phyloP scores from a whole-genome alignment of 92 coral and sea anemone species.

The Paramuricea clavata region DNA sequence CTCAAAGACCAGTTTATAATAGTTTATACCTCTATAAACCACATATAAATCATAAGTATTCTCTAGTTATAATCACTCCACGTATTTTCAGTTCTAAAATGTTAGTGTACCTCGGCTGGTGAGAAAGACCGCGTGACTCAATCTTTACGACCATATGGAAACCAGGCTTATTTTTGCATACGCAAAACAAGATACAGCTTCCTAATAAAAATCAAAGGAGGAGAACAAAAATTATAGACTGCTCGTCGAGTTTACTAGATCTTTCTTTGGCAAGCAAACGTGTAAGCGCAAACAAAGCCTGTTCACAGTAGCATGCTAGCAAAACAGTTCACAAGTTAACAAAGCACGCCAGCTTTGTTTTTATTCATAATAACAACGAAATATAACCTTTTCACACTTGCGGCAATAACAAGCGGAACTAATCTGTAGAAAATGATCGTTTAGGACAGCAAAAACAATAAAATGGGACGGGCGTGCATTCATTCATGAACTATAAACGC shows the following conservation, averaged over 20 bases:
- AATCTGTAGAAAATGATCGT: neutral
- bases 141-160: too few species aligned
- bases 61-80: too few species aligned
- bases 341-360: neutral
- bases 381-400: neutral
- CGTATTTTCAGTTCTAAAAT: too few species aligned
- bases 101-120: too few species aligned
- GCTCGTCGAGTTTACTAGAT: neutral
- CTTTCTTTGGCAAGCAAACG: neutral
- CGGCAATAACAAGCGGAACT: neutral
- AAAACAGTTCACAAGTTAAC: neutral
- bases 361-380: neutral
- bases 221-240: neutral
- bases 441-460: neutral
- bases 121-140: too few species aligned
- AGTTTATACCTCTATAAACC: too few species aligned
- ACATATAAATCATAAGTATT: too few species aligned
- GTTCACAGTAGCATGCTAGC: neutral
- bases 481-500: neutral
- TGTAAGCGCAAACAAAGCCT: too few species aligned
- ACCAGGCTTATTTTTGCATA: too few species aligned
- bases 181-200: neutral
- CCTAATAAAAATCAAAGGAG: neutral
- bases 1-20: too few species aligned
- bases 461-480: neutral